Percentiles rank a stretch among this genome's conserved stretches.
Evolutionary conservation across 2,113 vertebrate genomes (phyloP).

Genomic region (Bos taurus): ARS-UCD2.0 NC_037330.1:48457001-48457500

Average conservation of each 20-base stretch:
- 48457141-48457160: background rate
- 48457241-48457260: constrained; percentile 22
- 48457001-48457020: background rate
- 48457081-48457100: background rate
- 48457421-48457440: constrained; percentile 6
- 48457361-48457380: background rate
- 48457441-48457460: background rate
- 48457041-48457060: background rate
- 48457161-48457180: background rate
- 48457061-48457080: background rate
- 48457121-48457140: background rate
- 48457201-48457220: constrained; percentile 21
- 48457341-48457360: background rate
- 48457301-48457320: constrained; percentile 47
- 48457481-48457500: background rate
- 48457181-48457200: background rate
- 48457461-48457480: constrained; percentile 1
- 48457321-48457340: constrained; percentile 45
- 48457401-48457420: background rate
- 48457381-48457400: background rate
- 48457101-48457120: constrained; percentile 1
- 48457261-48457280: constrained; percentile 51
- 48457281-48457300: constrained; percentile 59
- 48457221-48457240: constrained; percentile 39
- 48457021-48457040: background rate